phyloP scores from a whole-genome alignment of 1,140 invertebrate genomes.

The Hormaphis cornu region DNA sequence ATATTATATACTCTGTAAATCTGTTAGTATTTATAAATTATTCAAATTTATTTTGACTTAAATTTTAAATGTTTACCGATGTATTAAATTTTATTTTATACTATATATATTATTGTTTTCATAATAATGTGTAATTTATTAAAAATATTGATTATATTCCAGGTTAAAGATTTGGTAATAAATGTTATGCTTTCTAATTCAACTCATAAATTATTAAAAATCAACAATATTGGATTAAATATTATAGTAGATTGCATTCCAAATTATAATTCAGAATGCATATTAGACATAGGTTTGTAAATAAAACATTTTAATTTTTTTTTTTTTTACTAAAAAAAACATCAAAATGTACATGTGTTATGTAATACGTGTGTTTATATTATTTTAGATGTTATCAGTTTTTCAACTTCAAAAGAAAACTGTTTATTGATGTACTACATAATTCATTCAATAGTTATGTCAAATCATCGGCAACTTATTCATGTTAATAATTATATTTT shows the following conservation, averaged over 20 bases:
- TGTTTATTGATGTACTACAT: constrained; percentile 18
- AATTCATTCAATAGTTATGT: constrained; percentile 15
- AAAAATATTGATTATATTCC: too few species aligned
- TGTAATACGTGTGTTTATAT: not conserved
- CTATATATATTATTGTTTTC: not conserved
- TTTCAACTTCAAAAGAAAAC: constrained; percentile 22
- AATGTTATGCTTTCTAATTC: not conserved
- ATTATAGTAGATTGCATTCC: not conserved
- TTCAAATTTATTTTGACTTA: too few species aligned
- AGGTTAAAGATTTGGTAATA: constrained; percentile 3
- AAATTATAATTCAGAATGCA: constrained; percentile 1
- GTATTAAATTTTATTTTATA: too few species aligned
- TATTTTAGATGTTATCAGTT: not conserved
- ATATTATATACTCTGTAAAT: too few species aligned
- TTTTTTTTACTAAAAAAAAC: too few species aligned
- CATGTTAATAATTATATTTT: constrained; percentile 22
- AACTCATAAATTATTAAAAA: constrained; percentile 2
- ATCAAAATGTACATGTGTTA: too few species aligned
- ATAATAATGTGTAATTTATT: too few species aligned
- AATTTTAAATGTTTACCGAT: too few species aligned
- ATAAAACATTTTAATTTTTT: not conserved
- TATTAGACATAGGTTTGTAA: constrained; percentile 9
- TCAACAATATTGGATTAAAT: constrained; percentile 18
- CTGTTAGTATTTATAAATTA: too few species aligned
- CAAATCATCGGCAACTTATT: constrained; percentile 11